Conservation (phyloP, 2,888 invertebrate genomes). For the Melanotus villosus region DNA sequence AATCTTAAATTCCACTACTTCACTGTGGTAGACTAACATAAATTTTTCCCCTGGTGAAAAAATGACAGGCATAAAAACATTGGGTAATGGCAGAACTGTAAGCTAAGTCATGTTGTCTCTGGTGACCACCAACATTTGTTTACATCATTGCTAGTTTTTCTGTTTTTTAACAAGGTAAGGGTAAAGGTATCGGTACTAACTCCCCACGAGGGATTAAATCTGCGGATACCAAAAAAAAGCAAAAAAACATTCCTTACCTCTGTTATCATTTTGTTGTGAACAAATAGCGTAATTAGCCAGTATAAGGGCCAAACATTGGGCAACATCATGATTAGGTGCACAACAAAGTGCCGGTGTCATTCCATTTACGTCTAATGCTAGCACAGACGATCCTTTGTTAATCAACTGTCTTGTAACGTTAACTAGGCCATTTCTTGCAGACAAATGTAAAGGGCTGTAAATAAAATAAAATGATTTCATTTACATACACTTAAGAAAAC, state of each 20-base stretch:
- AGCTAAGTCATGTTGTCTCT: too few species aligned
- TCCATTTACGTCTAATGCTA: conserved; percentile 73
- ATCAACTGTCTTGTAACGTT: conserved; percentile 74
- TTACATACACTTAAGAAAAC: background rate
- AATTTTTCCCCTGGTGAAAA: too few species aligned
- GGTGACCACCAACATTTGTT: too few species aligned
- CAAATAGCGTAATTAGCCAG: conserved; percentile 55
- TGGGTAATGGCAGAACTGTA: too few species aligned
- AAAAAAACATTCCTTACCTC: conserved; percentile 22
- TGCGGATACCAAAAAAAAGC: too few species aligned
- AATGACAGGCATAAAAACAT: too few species aligned
- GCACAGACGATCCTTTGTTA: conserved; percentile 73
- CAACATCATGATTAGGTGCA: conserved; percentile 74
- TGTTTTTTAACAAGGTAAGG: too few species aligned
- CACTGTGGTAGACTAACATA: too few species aligned
- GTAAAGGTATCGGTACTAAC: too few species aligned
- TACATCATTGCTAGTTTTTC: too few species aligned
- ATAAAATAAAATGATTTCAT: background rate
- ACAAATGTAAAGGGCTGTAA: conserved; percentile 74
- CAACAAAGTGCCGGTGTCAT: conserved; percentile 76
- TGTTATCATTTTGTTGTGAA: conserved; percentile 31
- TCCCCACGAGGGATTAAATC: too few species aligned
- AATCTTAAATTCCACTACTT: too few species aligned
- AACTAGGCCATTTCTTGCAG: conserved; percentile 74
- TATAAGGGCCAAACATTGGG: conserved; percentile 75